phyloP scores from a whole-genome alignment of 2,888 invertebrate species.

The Scaptomyza flava region DNA sequence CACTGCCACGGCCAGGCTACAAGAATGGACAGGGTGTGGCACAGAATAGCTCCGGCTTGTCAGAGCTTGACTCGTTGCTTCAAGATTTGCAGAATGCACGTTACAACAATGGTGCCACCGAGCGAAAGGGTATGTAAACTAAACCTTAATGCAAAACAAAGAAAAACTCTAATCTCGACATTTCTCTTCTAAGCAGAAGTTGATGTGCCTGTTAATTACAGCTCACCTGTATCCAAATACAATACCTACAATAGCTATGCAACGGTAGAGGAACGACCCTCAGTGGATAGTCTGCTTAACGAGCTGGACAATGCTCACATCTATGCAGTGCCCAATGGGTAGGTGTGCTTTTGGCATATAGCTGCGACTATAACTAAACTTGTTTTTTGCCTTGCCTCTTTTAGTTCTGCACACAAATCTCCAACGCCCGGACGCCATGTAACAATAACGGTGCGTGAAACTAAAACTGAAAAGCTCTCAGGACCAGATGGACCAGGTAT shows the following conservation, averaged over 20 bases:
- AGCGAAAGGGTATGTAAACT: slow-evolving; percentile 84
- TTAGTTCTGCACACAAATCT: slow-evolving; percentile 77
- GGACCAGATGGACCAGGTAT: slow-evolving; percentile 83
- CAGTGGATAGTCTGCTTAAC: slow-evolving; percentile 95
- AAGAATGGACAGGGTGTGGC: slow-evolving; percentile 56
- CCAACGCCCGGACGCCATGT: slow-evolving; percentile 85
- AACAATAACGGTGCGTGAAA: slow-evolving; percentile 87
- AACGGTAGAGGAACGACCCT: slow-evolving; percentile 87
- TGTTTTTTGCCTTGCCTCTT: background rate
- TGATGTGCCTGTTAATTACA: slow-evolving; percentile 78
- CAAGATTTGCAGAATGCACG: slow-evolving; percentile 95
- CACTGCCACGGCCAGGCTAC: slow-evolving; percentile 69
- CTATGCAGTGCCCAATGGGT: slow-evolving; percentile 91
- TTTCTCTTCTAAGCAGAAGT: slow-evolving; percentile 59
- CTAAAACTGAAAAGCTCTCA: slow-evolving; percentile 86
- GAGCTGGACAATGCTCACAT: slow-evolving; percentile 88
- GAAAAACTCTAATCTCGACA: background rate
- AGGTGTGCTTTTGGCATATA: slow-evolving; percentile 28
- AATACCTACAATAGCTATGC: slow-evolving; percentile 80
- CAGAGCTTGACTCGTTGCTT: slow-evolving; percentile 95
- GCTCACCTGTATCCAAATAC: slow-evolving; percentile 84
- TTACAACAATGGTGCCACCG: slow-evolving; percentile 84
- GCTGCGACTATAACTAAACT: background rate
- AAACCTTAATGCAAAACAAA: background rate
- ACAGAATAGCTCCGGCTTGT: slow-evolving; percentile 87